A percentile compares a stretch with the other conserved stretches of the same genome.
Conservation (phyloP, 2,113 vertebrate genomes). For the Dryoscopus gambensis region DNA sequence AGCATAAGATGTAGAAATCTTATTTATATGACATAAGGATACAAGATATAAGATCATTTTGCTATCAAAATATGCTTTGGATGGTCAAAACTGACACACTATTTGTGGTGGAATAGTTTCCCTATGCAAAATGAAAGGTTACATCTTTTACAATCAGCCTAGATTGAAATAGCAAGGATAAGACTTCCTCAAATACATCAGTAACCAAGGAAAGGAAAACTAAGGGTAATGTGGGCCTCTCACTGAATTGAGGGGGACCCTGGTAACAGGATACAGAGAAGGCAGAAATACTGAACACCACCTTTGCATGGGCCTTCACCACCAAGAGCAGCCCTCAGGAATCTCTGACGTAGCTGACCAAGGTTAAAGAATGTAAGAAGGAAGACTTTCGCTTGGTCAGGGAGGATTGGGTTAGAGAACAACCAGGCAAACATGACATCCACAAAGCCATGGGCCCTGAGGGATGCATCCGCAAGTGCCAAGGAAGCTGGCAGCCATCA, state of each 20-base stretch:
- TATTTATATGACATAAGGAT: neutral
- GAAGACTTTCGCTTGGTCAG: neutral
- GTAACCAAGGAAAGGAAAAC: neutral
- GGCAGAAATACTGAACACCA: accelerated
- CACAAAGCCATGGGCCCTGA: neutral
- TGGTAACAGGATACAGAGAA: neutral
- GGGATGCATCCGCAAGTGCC: neutral
- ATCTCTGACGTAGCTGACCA: neutral
- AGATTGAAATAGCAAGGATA: neutral
- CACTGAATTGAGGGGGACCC: neutral
- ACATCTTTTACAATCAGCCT: neutral
- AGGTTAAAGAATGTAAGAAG: neutral
- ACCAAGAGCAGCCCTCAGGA: neutral
- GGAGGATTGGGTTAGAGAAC: neutral
- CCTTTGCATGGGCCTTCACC: neutral
- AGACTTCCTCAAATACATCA: neutral
- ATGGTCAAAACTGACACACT: neutral
- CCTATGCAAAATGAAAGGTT: neutral
- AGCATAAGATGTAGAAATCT: neutral
- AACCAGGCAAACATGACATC: neutral
- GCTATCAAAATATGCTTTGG: neutral
- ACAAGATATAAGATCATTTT: neutral
- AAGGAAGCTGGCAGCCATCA: neutral
- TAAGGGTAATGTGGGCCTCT: neutral
- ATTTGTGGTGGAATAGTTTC: neutral